Base-by-base conservation (phyloP, 35 echinoderm and acorn worm species). In the Apostichopus japonicus region DNA sequence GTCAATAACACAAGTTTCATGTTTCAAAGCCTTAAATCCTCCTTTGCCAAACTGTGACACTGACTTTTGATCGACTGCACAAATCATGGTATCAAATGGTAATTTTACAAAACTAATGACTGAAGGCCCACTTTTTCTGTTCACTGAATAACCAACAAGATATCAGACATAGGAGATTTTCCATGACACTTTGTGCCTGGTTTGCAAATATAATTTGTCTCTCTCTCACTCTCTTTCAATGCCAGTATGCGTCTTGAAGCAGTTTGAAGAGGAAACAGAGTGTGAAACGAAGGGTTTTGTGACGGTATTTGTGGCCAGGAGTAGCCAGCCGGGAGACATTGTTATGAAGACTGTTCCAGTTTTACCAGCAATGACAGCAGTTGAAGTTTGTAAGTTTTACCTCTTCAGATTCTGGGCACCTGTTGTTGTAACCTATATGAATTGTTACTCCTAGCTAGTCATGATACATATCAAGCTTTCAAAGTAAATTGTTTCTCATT, bases 231-330 rank as follows among this genome's bases (percentile, higher is more conserved):
- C n/a, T 62, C 10, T 87, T 23, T 14, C 51, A 80, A 44, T 77
- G 59, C 14, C 83, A 98, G 94, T 95, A 76, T 94, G 90, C 91
- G 94, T 95, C 6, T 53, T 95, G 72, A 95, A 94, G 79, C 94
- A 96, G 84, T 98, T 98, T 90, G 96, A 98, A 55, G 75, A 95
- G 33, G 94, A 94, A 19, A 93, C 72, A 52, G 80, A 93, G 11
- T 80, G 84, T 62, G 97, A 95, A 77, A 99, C 93, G 44, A 94
- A 99, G 71, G 97, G 97, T 24, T 99, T 99, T 94, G 56, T 99
- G 14, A 94, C 93, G 24, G 89, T 99, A 5, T 73, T 96, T 76
- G 95, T 94, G 19, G 93, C 93, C 21, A 52, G 79, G 16, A 75
- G 61, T 55, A 81, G 82, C 75, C 59, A 76, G 22, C 52, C 82